phyloP scores from a whole-genome alignment of 2,113 vertebrate genomes.

The Nothobranchius kuhntae region DNA sequence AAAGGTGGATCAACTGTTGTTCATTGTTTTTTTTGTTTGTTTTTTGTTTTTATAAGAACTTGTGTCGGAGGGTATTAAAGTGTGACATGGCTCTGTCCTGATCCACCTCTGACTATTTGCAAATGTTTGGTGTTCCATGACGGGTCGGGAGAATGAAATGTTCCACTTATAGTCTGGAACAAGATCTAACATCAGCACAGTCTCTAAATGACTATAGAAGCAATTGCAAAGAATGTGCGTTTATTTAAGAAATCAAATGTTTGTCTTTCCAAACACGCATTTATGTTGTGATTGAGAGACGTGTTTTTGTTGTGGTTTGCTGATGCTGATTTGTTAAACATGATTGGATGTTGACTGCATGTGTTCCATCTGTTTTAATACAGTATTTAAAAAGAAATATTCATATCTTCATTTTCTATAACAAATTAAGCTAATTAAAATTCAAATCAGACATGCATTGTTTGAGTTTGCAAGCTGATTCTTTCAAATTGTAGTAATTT shows the following conservation, averaged over 20 bases:
- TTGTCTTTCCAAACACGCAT: not conserved
- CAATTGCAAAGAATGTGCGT: constrained; percentile 32
- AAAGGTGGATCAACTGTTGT: not conserved
- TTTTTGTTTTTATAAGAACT: not conserved
- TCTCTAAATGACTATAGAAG: constrained; percentile 36
- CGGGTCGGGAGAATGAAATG: constrained; percentile 32
- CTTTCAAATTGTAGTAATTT: too few species aligned
- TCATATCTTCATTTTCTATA: too few species aligned
- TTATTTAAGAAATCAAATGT: not conserved
- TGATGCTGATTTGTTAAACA: not conserved
- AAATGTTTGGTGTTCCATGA: constrained; percentile 13
- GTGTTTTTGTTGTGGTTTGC: not conserved
- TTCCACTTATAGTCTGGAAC: constrained; percentile 48
- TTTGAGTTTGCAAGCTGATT: too few species aligned
- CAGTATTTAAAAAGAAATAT: too few species aligned
- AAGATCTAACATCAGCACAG: constrained; percentile 55
- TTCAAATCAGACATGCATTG: too few species aligned
- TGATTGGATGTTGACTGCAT: not conserved
- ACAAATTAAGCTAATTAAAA: too few species aligned
- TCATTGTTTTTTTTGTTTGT: not conserved
- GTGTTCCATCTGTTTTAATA: too few species aligned
- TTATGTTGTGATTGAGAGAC: too few species aligned
- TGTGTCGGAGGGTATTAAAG: not conserved
- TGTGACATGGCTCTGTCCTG: not conserved
- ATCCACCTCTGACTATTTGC: constrained; percentile 19